A percentile compares a stretch with the other conserved stretches of the same genome.
phyloP scores from a whole-genome alignment of 1,140 invertebrate species.

The Lordiphosa stackelbergi region DNA sequence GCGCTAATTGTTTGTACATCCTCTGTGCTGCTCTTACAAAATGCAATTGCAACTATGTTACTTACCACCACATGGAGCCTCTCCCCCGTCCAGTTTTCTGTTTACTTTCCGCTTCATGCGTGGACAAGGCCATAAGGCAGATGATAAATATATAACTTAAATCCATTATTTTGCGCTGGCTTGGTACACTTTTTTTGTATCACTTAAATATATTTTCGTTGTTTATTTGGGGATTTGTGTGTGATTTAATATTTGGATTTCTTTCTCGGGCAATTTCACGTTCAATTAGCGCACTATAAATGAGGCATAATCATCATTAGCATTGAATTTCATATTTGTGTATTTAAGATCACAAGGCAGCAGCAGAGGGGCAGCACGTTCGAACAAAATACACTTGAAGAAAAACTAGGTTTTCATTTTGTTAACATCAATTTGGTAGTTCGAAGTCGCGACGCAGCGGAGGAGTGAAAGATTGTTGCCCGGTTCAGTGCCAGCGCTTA shows the following conservation, averaged over 20 bases:
- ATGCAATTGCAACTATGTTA: slow-evolving; percentile 37
- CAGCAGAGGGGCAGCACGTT: slow-evolving; percentile 23
- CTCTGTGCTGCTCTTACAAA: slow-evolving; percentile 1
- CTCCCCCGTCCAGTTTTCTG: slow-evolving; percentile 72
- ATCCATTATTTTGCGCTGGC: slow-evolving; percentile 59
- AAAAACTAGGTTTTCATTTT: slow-evolving; percentile 15
- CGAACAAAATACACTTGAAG: slow-evolving; percentile 14
- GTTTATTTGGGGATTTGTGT: slow-evolving; percentile 27
- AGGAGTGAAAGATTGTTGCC: slow-evolving; percentile 76
- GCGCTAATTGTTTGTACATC: slow-evolving; percentile 52
- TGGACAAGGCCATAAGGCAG: slow-evolving; percentile 64
- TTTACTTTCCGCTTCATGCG: slow-evolving; percentile 65
- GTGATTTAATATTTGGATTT: slow-evolving; percentile 17
- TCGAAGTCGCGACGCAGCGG: slow-evolving; percentile 35
- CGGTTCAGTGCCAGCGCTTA: slow-evolving; percentile 74
- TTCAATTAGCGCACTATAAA: slow-evolving; percentile 76
- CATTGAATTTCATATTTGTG: slow-evolving; percentile 54
- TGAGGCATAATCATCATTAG: slow-evolving; percentile 72
- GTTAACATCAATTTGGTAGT: slow-evolving; percentile 14
- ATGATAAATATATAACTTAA: slow-evolving; percentile 65
- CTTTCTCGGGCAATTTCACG: slow-evolving; percentile 58
- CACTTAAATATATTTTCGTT: slow-evolving; percentile 13
- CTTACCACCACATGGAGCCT: slow-evolving; percentile 77
- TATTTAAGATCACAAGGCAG: slow-evolving; percentile 46
- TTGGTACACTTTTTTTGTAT: slow-evolving; percentile 23